Percentiles rank a stretch among this genome's conserved stretches.
Conservation (phyloP, 2,797 vertebrate genomes). For the Gallirallus australis region DNA sequence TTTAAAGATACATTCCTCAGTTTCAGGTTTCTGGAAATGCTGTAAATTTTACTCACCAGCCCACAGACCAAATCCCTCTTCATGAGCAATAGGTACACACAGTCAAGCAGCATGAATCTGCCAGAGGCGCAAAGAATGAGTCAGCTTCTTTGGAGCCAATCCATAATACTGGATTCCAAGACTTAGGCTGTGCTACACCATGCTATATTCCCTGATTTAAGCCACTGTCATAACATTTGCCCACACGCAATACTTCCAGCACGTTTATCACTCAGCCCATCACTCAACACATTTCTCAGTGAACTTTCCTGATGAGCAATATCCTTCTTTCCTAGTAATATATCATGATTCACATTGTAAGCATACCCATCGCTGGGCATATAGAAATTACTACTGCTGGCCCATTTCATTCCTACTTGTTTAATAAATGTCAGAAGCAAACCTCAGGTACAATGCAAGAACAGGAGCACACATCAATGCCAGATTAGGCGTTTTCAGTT, state of each 20-base stretch:
- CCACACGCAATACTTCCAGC: background rate
- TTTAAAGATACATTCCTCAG: slow-evolving; percentile 32
- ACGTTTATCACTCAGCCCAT: background rate
- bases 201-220: background rate
- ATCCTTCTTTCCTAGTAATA: background rate
- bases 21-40: slow-evolving; percentile 25
- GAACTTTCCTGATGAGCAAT: background rate
- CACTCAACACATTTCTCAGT: background rate
- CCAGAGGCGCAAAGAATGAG: slow-evolving; percentile 36
- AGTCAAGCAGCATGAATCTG: slow-evolving; percentile 9
- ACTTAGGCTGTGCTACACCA: background rate
- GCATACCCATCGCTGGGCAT: background rate
- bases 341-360: background rate
- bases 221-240: background rate
- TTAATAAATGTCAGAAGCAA: background rate
- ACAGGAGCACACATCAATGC: background rate
- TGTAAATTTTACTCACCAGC: slow-evolving; percentile 26
- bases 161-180: slow-evolving; percentile 5
- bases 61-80: slow-evolving; percentile 23
- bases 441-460: background rate
- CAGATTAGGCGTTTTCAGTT: background rate
- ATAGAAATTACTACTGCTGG: background rate
- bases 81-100: background rate
- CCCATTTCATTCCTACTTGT: background rate
- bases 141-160: slow-evolving; percentile 6